Conservation (phyloP, 2,888 invertebrate species). For the Cataglyphis livida region DNA sequence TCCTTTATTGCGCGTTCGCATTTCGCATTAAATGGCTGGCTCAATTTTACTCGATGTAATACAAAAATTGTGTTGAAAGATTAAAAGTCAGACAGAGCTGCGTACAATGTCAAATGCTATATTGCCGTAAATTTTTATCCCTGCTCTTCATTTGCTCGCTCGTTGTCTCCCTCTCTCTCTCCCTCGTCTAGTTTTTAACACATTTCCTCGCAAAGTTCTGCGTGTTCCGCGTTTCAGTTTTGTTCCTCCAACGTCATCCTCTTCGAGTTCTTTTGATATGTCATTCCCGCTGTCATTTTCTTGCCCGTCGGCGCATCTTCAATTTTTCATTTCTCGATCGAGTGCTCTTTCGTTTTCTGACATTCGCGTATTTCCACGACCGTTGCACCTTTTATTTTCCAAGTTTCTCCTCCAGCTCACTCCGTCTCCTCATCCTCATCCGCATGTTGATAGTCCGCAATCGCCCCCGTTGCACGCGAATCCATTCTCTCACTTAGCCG, state of each 20-base stretch:
- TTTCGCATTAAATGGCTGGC: slow-evolving; percentile 8
- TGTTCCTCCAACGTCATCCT: neutral
- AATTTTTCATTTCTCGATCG: slow-evolving; percentile 50
- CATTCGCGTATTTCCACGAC: slow-evolving; percentile 28
- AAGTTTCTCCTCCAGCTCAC: neutral
- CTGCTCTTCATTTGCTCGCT: slow-evolving; percentile 37
- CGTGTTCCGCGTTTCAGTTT: slow-evolving; percentile 12
- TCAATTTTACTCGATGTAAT: slow-evolving; percentile 25
- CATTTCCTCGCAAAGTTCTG: neutral
- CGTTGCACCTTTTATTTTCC: slow-evolving; percentile 20
- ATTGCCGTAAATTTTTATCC: neutral
- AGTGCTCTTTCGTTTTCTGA: slow-evolving; percentile 42
- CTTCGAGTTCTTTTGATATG: slow-evolving; percentile 33
- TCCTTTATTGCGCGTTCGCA: slow-evolving; percentile 43
- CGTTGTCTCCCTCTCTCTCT: neutral
- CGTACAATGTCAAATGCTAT: slow-evolving; percentile 6
- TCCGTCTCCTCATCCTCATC: slow-evolving; percentile 27
- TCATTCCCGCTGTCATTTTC: slow-evolving; percentile 53
- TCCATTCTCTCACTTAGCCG: slow-evolving; percentile 74
- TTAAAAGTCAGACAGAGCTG: slow-evolving; percentile 2
- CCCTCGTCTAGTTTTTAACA: neutral
- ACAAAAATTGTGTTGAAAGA: slow-evolving; percentile 7
- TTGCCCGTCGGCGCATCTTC: slow-evolving; percentile 52
- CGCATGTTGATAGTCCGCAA: slow-evolving; percentile 19
- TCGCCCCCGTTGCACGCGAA: slow-evolving; percentile 56